Percentiles rank a stretch among this genome's conserved stretches.
Conservation (phyloP, 2,888 invertebrate genomes). For the Ferdinandea cuprea region DNA sequence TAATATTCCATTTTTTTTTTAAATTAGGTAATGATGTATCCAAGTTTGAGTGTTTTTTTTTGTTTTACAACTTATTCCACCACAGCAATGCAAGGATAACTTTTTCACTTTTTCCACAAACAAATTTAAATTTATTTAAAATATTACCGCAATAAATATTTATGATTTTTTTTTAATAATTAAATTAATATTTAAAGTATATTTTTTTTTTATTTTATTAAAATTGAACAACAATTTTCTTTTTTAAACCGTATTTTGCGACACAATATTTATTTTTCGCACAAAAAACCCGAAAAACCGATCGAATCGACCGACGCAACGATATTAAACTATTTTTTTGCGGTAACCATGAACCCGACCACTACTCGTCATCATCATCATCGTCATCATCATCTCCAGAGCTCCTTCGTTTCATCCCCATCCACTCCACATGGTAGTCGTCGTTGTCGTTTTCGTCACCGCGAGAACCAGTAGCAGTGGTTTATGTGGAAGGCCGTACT, state of each 20-base stretch:
- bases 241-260: conserved; percentile 16
- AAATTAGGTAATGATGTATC: background rate
- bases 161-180: background rate
- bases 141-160: background rate
- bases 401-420: conserved; percentile 74
- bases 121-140: background rate
- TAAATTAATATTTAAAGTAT: background rate
- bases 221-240: conserved; percentile 3
- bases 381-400: conserved; percentile 76
- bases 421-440: conserved; percentile 76
- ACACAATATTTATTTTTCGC: conserved; percentile 30
- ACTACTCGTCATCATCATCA: conserved; percentile 78
- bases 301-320: conserved; percentile 83
- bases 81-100: conserved; percentile 38
- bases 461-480: conserved; percentile 83
- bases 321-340: conserved; percentile 83
- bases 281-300: conserved; percentile 74
- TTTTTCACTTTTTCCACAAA: conserved; percentile 37
- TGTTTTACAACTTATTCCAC: conserved; percentile 35
- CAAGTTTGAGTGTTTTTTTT: background rate
- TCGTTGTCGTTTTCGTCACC: conserved; percentile 77
- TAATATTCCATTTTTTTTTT: background rate
- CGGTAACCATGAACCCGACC: conserved; percentile 83
- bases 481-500: conserved; percentile 79
- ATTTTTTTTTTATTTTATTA: background rate